Evolutionary conservation across 2,113 vertebrate species (phyloP), one percentile per base, ranked within the genome.

Genomic region (Sinocyclocheilus rhinocerous): DNA sequence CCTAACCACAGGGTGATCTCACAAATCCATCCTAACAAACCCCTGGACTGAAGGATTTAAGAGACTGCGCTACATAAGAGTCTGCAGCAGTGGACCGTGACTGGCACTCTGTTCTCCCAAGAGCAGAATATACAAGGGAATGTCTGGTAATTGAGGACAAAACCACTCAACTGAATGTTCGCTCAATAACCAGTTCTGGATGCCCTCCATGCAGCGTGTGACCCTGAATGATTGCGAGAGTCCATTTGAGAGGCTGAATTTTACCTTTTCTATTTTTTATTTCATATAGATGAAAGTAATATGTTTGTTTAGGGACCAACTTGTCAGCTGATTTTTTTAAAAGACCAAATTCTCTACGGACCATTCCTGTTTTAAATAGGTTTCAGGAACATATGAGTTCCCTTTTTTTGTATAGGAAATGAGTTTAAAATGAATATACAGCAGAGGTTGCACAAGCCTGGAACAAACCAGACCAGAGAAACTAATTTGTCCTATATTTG

Each of bases 1-100:
- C 45, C 82, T 90, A 80, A 87, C 81, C 42, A 87, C 86, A 4
- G 90, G 91, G 26, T 91, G 91, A 59, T 16, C 26, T 4, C 24
- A 16, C 52, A 65, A 65, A 45, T 52, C 22, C 18, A 24, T 45
- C 13, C 5, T 8, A 48, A n/a, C 36, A 16, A 29, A 29, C 39
- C 16, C 24, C 9, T 18, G 48, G 42, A 52, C 39, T 67, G 6
- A 69, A 33, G 22, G 78, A 75, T 52, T 39, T 55, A 45, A 80
- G 24, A 36, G 59, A 67, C 67, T 67, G 15, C 7, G 33, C 67
- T 29, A 18, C 39, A 13, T 75, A 22, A 39, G 77, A 61, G 67
- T 26, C 36, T 36, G 69, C 24, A 50, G 78, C 59, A 18, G 78
- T 86, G 84, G 76, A 73, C 33, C 50, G 26, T 79, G 55, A 67